These are phyloP conservation scores for Mythimna loreyi DNA, from an alignment of 2,888 invertebrate species.

Conservation along the genomic window DNA sequence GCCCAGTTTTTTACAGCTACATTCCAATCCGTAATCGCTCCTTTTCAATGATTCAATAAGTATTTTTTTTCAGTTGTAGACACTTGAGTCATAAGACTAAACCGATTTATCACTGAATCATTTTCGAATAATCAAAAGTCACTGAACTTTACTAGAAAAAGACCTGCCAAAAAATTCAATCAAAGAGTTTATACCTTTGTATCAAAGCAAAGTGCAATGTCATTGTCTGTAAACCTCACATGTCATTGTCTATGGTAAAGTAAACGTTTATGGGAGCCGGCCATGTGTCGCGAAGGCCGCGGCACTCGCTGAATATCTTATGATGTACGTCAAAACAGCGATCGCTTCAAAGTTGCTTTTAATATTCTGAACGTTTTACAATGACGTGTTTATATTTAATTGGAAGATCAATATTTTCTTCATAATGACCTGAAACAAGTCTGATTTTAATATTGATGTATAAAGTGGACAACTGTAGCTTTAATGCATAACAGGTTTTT, in stretches of 20 bases:
- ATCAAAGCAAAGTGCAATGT: slow-evolving; percentile 18
- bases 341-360: slow-evolving; percentile 14
- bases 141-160: no score
- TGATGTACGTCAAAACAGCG: slow-evolving; percentile 43
- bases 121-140: no score
- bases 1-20: no score
- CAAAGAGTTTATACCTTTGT: slow-evolving; percentile 8
- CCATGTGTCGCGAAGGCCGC: slow-evolving; percentile 68
- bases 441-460: no score
- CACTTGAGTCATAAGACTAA: no score
- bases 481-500: no score
- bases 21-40: no score
- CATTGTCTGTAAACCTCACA: slow-evolving; percentile 40
- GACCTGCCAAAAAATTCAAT: background rate
- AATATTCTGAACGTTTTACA: slow-evolving; percentile 25
- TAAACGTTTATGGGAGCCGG: slow-evolving; percentile 63
- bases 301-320: slow-evolving; percentile 66
- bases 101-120: no score
- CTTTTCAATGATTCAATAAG: no score
- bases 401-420: slow-evolving; percentile 3
- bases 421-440: background rate
- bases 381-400: slow-evolving; percentile 2
- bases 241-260: slow-evolving; percentile 17
- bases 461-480: no score
- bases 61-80: no score